Percentiles rank a stretch among this genome's conserved stretches.
These are phyloP conservation scores for Dicrostonyx torquatus DNA, from an alignment of 2,797 vertebrate genomes.

Conservation along the genomic window DNA sequence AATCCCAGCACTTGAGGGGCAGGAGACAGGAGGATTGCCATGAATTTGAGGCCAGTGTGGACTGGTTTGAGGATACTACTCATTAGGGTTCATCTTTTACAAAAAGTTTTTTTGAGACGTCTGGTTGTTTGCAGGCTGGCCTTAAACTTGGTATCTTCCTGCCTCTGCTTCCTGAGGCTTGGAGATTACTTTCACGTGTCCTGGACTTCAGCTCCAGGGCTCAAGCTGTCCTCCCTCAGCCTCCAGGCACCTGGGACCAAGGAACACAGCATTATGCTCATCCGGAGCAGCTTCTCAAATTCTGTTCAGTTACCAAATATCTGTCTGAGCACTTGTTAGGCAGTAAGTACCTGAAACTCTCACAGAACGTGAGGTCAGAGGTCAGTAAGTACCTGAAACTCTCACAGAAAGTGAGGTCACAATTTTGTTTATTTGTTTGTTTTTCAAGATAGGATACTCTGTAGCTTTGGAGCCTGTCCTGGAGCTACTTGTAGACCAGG, in stretches of 20 bases:
- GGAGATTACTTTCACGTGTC: background rate
- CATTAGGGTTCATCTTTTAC: background rate
- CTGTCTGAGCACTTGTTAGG: background rate
- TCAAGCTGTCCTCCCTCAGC: background rate
- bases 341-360: background rate
- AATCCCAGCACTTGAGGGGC: background rate
- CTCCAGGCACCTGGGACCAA: background rate
- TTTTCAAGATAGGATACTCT: too few species aligned
- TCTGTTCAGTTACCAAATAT: background rate
- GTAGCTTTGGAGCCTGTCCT: too few species aligned
- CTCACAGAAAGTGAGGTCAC: background rate
- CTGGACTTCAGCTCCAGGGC: background rate
- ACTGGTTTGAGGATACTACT: background rate
- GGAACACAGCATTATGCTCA: background rate
- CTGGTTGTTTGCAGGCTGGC: background rate
- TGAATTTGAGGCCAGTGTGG: background rate
- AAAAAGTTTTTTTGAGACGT: background rate
- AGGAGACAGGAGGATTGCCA: background rate
- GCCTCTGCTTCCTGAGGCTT: background rate
- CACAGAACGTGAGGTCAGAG: background rate
- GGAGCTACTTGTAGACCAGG: too few species aligned
- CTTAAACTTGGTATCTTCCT: background rate
- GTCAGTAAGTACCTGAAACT: background rate
- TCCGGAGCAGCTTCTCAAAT: background rate
- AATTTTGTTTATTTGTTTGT: too few species aligned